Percentiles rank a stretch among this genome's conserved stretches.
Evolutionary conservation across 2,888 invertebrate genomes (phyloP).

Genomic region (Phragmatobia fuliginosa): DNA sequence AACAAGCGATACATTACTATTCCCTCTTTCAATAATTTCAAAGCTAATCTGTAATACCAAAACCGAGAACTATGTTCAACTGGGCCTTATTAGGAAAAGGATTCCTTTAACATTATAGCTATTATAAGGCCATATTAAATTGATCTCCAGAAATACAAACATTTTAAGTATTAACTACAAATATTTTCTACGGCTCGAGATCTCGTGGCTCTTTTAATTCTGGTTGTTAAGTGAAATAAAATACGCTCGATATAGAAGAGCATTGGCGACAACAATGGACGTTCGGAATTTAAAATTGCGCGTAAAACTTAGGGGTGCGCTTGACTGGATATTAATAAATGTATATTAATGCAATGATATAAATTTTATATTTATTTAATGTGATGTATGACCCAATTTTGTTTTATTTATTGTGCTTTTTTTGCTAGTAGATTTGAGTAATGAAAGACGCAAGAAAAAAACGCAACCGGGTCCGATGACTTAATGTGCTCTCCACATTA

Average conservation of each 20-base stretch:
- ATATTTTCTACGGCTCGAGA: conserved; percentile 35
- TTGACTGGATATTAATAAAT: conserved; percentile 21
- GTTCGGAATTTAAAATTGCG: conserved; percentile 80
- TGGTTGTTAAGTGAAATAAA: conserved; percentile 67
- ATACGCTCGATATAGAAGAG: conserved; percentile 72
- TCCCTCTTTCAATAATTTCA: conserved; percentile 53
- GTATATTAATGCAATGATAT: no score
- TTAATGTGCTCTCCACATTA: no score
- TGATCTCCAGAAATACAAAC: conserved; percentile 38
- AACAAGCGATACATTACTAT: conserved; percentile 39
- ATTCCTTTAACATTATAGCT: conserved; percentile 53
- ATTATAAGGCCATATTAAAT: conserved; percentile 51
- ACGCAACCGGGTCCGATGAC: no score
- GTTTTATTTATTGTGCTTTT: no score
- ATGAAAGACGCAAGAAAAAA: no score
- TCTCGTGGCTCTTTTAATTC: conserved; percentile 45
- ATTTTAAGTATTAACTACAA: conserved; percentile 26
- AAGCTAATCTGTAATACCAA: conserved; percentile 61
- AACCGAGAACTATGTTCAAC: conserved; percentile 57
- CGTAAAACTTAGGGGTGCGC: conserved; percentile 71
- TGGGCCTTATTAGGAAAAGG: conserved; percentile 67
- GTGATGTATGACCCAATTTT: no score
- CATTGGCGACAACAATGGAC: conserved; percentile 79
- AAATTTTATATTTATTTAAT: no score
- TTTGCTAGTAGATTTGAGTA: no score